Evolutionary conservation across 1,140 invertebrate genomes (phyloP).

Genomic region (Dreissena polymorpha): DNA sequence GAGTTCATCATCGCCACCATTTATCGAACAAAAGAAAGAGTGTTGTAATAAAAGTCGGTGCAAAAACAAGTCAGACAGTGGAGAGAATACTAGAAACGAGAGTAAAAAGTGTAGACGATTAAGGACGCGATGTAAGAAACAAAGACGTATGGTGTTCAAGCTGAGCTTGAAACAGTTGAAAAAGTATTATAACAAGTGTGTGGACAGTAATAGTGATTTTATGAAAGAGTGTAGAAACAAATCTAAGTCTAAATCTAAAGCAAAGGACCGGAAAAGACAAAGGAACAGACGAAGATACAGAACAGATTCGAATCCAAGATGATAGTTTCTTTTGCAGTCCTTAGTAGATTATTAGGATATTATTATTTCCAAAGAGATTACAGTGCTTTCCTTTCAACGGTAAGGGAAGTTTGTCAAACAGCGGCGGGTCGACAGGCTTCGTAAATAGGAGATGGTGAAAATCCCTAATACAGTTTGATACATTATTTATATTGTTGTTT

Average conservation of each 20-base stretch:
- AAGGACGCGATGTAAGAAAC: not conserved
- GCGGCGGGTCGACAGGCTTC: not conserved
- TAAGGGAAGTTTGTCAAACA: too few species aligned
- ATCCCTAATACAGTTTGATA: too few species aligned
- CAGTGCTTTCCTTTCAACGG: not conserved
- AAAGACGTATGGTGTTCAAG: slow-evolving; percentile 26
- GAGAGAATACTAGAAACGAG: not conserved
- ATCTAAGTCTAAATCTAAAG: not conserved
- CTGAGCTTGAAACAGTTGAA: slow-evolving; percentile 51
- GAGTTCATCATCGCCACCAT: slow-evolving; percentile 15
- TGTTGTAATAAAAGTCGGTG: slow-evolving; percentile 34
- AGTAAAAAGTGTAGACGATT: not conserved
- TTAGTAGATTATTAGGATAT: not conserved
- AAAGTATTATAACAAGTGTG: slow-evolving; percentile 45
- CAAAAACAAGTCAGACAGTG: slow-evolving; percentile 10
- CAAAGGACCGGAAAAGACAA: not conserved
- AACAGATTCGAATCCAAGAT: not conserved
- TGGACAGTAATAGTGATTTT: not conserved
- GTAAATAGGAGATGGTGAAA: not conserved
- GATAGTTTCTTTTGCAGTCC: not conserved
- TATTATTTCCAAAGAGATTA: slow-evolving; percentile 8
- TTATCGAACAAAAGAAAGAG: slow-evolving; percentile 9
- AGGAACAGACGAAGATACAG: not conserved
- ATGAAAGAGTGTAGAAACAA: slow-evolving; percentile 1
- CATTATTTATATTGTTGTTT: too few species aligned